Evolutionary conservation across 2,797 vertebrate genomes (phyloP).

Genomic region (Tragelaphus oryx): DNA sequence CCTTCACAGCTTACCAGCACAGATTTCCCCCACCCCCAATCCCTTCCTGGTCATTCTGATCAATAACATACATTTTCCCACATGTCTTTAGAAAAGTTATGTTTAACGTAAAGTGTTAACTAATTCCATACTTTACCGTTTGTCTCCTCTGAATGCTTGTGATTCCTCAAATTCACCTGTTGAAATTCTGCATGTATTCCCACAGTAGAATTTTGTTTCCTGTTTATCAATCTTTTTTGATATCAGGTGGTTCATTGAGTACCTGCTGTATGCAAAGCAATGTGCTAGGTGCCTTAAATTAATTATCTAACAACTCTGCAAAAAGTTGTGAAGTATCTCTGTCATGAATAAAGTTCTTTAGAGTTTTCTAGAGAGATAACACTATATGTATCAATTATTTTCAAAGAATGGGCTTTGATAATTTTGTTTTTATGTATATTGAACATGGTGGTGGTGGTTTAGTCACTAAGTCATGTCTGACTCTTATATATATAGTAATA

Average conservation of each 20-base stretch:
- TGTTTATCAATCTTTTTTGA: neutral
- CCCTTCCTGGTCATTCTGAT: neutral
- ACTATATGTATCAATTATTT: neutral
- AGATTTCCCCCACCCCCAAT: accelerated
- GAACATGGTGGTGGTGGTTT: neutral
- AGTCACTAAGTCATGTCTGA: neutral
- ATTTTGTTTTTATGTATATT: neutral
- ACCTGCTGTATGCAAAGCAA: neutral
- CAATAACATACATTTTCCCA: too few species aligned
- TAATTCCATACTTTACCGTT: neutral
- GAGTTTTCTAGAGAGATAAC: neutral
- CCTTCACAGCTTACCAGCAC: neutral
- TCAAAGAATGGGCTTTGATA: neutral
- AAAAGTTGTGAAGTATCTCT: neutral
- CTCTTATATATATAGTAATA: neutral
- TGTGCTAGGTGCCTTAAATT: neutral
- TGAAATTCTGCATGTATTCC: neutral
- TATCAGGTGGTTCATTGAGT: neutral
- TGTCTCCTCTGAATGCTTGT: neutral
- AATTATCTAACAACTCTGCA: neutral
- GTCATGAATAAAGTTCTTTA: neutral
- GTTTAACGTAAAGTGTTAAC: neutral
- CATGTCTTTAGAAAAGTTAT: neutral
- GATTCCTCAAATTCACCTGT: neutral
- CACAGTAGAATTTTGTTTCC: neutral